phyloP scores from a whole-genome alignment of 2,113 vertebrate genomes.

The Cyprinodon brontotheroides region DNA sequence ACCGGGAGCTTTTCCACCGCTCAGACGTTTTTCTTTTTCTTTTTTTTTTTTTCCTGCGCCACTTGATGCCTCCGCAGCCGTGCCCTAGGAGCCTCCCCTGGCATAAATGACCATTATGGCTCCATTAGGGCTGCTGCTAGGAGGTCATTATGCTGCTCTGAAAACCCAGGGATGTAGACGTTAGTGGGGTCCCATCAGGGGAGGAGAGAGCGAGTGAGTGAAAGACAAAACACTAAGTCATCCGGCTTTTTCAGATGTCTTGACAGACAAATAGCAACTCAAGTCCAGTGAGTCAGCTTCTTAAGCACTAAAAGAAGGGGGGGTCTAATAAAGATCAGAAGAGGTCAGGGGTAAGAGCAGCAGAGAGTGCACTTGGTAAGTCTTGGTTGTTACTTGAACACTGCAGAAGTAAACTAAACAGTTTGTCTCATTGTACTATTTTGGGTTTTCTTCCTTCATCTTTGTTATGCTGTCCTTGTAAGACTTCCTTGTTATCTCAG shows the following conservation, averaged over 20 bases:
- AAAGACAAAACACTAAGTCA: slow-evolving; percentile 72
- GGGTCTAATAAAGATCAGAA: slow-evolving; percentile 58
- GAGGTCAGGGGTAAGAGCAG: slow-evolving; percentile 39
- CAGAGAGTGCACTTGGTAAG: slow-evolving; percentile 30
- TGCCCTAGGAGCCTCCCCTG: slow-evolving; percentile 70
- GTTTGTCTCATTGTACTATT: slow-evolving; percentile 9
- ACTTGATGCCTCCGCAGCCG: slow-evolving; percentile 57
- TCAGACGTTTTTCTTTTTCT: slow-evolving; percentile 12
- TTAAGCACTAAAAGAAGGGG: slow-evolving; percentile 57
- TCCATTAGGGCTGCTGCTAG: slow-evolving; percentile 76
- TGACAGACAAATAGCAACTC: slow-evolving; percentile 70
- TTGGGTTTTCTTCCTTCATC: slow-evolving; percentile 29
- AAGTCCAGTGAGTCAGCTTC: slow-evolving; percentile 65
- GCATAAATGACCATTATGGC: slow-evolving; percentile 79
- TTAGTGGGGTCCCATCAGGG: slow-evolving; percentile 72
- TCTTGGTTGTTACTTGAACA: slow-evolving; percentile 42
- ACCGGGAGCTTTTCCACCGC: slow-evolving; percentile 44
- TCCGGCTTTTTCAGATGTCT: slow-evolving; percentile 71
- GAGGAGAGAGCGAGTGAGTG: slow-evolving; percentile 60
- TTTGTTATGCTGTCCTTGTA: slow-evolving; percentile 31
- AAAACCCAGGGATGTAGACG: slow-evolving; percentile 74
- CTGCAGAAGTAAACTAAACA: slow-evolving; percentile 26
- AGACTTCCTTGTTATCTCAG: slow-evolving; percentile 37
- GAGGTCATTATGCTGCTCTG: slow-evolving; percentile 73
- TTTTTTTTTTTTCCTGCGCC: slow-evolving; percentile 40